A percentile compares a stretch with the other conserved stretches of the same genome.
These are phyloP conservation scores for Eucidaris tribuloides DNA, from an alignment of 35 echinoderm and acorn worm species.

Conservation along the genomic window DNA sequence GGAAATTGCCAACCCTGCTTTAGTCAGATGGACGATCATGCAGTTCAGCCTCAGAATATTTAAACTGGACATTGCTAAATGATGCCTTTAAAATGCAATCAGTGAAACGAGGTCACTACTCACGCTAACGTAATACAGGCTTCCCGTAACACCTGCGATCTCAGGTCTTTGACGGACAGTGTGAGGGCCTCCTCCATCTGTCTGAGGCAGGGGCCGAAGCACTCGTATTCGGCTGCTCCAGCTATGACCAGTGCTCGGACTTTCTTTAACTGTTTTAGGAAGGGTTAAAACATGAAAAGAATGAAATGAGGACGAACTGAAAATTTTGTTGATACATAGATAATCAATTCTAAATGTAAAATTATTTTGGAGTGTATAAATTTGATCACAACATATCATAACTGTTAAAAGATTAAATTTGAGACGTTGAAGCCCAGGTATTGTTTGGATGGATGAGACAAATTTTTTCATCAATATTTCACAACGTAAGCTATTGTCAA, in stretches of 20 bases:
- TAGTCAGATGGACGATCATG: too few species aligned
- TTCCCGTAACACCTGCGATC: slow-evolving; percentile 93
- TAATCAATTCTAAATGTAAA: background rate
- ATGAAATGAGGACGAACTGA: background rate
- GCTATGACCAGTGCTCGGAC: slow-evolving; percentile 75
- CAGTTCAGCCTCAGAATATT: too few species aligned
- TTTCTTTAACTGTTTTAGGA: slow-evolving; percentile 85
- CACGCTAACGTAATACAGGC: slow-evolving; percentile 98
- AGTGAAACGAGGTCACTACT: slow-evolving; percentile 32
- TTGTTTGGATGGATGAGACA: too few species aligned
- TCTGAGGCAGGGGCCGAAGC: slow-evolving; percentile 65
- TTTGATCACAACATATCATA: background rate
- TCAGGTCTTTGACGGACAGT: slow-evolving; percentile 89
- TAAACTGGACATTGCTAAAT: too few species aligned
- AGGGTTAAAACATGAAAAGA: slow-evolving; percentile 12
- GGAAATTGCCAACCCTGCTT: too few species aligned
- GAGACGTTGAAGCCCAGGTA: too few species aligned
- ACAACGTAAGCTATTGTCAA: too few species aligned
- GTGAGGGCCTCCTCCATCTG: slow-evolving; percentile 78
- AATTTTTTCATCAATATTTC: too few species aligned
- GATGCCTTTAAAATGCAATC: too few species aligned
- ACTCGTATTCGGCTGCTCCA: slow-evolving; percentile 87
- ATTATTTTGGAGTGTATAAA: background rate
- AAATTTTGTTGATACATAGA: background rate
- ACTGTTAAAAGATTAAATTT: too few species aligned